A percentile compares a stretch with the other conserved stretches of the same genome.
Evolutionary conservation across 2,888 invertebrate species (phyloP).

Genomic region (Agonopterix heracliana): DNA sequence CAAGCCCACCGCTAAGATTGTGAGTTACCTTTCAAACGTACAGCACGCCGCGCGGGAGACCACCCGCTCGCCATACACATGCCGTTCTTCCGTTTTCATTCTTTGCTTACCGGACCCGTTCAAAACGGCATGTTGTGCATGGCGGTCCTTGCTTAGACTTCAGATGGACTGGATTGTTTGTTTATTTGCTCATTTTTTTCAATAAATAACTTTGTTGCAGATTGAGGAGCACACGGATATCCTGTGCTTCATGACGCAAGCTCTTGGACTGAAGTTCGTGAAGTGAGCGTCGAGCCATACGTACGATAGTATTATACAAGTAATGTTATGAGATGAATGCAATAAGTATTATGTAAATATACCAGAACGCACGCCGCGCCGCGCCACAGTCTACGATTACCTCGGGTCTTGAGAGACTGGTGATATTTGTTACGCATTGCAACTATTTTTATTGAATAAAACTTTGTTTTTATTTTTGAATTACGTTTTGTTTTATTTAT

Average conservation of each 20-base stretch:
- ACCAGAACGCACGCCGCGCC: constrained; percentile 28
- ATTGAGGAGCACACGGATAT: constrained; percentile 96
- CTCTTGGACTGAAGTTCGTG: constrained; percentile 80
- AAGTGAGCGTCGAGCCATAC: constrained; percentile 37
- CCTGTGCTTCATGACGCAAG: constrained; percentile 86
- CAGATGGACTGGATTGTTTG: too few species aligned
- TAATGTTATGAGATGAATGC: constrained; percentile 18
- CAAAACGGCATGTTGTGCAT: too few species aligned
- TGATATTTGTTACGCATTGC: constrained; percentile 71
- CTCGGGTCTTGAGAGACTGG: constrained; percentile 58
- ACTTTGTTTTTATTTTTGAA: constrained; percentile 64
- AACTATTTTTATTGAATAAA: constrained; percentile 60
- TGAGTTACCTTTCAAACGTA: constrained; percentile 48
- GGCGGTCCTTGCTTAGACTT: too few species aligned
- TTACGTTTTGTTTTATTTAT: neutral
- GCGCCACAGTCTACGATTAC: constrained; percentile 50
- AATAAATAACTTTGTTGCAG: constrained; percentile 65
- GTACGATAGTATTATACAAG: constrained; percentile 2
- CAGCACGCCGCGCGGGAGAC: neutral
- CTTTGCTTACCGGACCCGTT: too few species aligned
- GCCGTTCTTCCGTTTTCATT: too few species aligned
- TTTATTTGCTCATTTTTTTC: too few species aligned
- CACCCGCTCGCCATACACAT: too few species aligned
- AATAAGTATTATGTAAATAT: constrained; percentile 66
- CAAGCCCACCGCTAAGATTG: constrained; percentile 95